phyloP scores from a whole-genome alignment of 2,888 invertebrate species.

The Drosophila mettleri region DNA sequence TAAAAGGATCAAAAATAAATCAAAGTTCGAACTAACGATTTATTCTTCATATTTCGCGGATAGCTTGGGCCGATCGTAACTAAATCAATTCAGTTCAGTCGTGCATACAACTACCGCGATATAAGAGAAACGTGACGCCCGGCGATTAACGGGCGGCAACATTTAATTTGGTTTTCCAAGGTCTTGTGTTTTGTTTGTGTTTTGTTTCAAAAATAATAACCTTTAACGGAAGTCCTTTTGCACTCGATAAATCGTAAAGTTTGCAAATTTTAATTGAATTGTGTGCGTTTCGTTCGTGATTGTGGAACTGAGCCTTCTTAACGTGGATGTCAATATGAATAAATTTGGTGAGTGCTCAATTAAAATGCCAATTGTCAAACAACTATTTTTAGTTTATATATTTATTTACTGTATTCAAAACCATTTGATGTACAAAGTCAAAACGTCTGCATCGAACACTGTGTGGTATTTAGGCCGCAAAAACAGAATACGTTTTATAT shows the following conservation, averaged over 20 bases:
- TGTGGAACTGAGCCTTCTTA: conserved; percentile 9
- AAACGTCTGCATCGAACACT: conserved; percentile 18
- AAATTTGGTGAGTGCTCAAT: conserved; percentile 63
- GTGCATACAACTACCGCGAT: conserved; percentile 51
- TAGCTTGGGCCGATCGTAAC: conserved; percentile 54
- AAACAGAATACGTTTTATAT: conserved; percentile 16
- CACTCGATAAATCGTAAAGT: conserved; percentile 37
- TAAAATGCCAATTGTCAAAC: not conserved
- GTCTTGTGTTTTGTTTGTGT: conserved; percentile 58
- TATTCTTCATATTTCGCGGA: conserved; percentile 71
- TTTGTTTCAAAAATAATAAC: conserved; percentile 42
- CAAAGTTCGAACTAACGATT: conserved; percentile 71
- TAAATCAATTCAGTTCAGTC: conserved; percentile 48
- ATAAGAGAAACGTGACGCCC: conserved; percentile 60
- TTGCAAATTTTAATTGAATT: conserved; percentile 34
- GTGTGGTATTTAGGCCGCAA: conserved; percentile 23
- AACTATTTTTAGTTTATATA: not conserved
- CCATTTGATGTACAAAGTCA: conserved; percentile 22
- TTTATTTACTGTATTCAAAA: conserved; percentile 33
- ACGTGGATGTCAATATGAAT: conserved; percentile 61
- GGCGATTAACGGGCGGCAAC: conserved; percentile 60
- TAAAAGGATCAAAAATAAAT: conserved; percentile 78
- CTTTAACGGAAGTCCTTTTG: conserved; percentile 38
- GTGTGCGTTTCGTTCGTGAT: conserved; percentile 25
- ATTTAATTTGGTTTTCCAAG: conserved; percentile 63